Evolutionary conservation across 2,797 vertebrate genomes (phyloP), one percentile per base, ranked within the genome.

Genomic region (Phoxinus dragarum): DNA sequence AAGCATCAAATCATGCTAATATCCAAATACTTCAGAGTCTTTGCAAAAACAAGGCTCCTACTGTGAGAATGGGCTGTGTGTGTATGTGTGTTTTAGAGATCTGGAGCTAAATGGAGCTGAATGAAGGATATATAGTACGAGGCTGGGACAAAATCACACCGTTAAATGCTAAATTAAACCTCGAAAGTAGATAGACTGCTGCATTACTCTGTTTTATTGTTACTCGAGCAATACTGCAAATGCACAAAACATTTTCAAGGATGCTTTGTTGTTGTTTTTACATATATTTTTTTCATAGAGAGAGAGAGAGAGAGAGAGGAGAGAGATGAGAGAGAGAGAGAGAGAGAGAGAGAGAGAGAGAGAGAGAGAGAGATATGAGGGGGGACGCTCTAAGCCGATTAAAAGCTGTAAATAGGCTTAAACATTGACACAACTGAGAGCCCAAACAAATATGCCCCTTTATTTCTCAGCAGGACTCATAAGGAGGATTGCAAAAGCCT

Each of bases 371-470:
- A 66, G 21, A 44, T 42, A 81, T 4, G 23, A 11, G 47, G 38
- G 66, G 17, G 16, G 56, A n/a, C 11, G 42, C 78, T 84, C 31
- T 67, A 86, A 84, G 71, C 54, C 71, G 84, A 86, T 77, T 73
- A 88, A 80, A 80, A 86, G 67, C 76, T 88, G 66, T 79, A 84
- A 88, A 84, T 89, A 82, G 83, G 80, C 76, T 85, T 87, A 86
- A 85, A 87, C 83, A 84, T 80, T 84, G 78, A 82, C 87, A 81
- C 87, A 87, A 86, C 89, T 86, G 77, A 88, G 83, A 75, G 83
- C 66, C 76, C 84, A 87, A 88, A 89, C 85, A 88, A 88, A 88
- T 84, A 87, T 67, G 54, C 78, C 80, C 80, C 83, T 85, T 88
- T 74, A 81, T 83, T 85, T 77, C 82, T 68, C 72, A 40, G 73